These are phyloP conservation scores for Amphimallon solstitiale DNA, from an alignment of 2,888 invertebrate species.

Conservation along the genomic window DNA sequence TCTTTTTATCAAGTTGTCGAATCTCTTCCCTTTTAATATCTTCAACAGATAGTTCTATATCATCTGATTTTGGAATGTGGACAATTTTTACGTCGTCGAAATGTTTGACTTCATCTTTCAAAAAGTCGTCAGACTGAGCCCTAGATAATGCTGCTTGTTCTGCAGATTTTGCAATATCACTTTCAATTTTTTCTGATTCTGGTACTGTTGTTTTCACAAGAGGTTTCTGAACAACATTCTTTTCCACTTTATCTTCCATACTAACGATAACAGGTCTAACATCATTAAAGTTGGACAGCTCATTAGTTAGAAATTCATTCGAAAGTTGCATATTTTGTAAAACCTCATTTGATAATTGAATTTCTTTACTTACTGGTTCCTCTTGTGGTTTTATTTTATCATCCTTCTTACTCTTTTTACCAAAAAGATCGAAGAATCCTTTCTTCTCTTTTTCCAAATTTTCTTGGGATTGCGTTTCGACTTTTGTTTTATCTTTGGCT, in stretches of 20 bases:
- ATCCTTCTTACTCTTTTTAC: slow-evolving; percentile 45
- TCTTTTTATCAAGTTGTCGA: slow-evolving; percentile 14
- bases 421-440: slow-evolving; percentile 47
- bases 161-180: background rate
- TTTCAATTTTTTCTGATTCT: slow-evolving; percentile 10
- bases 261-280: slow-evolving; percentile 39
- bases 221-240: slow-evolving; percentile 1
- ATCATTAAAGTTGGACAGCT: slow-evolving; percentile 47
- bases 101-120: slow-evolving; percentile 42
- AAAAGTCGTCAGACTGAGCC: slow-evolving; percentile 37
- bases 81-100: slow-evolving; percentile 43
- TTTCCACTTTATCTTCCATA: slow-evolving; percentile 6
- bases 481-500: slow-evolving; percentile 28
- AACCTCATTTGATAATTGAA: slow-evolving; percentile 32
- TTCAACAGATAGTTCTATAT: background rate
- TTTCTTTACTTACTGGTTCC: slow-evolving; percentile 1
- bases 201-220: background rate
- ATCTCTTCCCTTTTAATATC: slow-evolving; percentile 9
- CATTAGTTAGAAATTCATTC: slow-evolving; percentile 50
- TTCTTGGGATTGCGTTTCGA: slow-evolving; percentile 9
- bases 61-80: background rate
- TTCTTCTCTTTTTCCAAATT: slow-evolving; percentile 39
- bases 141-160: slow-evolving; percentile 7
- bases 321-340: slow-evolving; percentile 46
- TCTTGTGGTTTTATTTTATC: slow-evolving; percentile 12